A percentile compares a stretch with the other conserved stretches of the same genome.
These are phyloP conservation scores for Notospermus geniculatus DNA, from an alignment of 1,140 invertebrate species.

Conservation along the genomic window DNA sequence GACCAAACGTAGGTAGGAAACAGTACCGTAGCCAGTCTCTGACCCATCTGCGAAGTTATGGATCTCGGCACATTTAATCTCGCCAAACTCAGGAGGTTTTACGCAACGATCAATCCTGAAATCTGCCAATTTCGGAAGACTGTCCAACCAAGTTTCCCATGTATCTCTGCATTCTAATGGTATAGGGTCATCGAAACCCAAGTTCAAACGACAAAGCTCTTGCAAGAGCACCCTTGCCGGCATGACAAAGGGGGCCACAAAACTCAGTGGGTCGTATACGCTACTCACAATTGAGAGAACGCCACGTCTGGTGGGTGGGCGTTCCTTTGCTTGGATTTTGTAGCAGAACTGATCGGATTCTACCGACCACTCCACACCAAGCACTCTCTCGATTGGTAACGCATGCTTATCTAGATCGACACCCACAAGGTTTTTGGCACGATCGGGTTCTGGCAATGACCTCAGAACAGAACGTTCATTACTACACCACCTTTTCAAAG, in stretches of 20 bases:
- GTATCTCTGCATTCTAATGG: neutral
- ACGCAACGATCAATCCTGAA: constrained; percentile 17
- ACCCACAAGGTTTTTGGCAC: too few relatives aligned
- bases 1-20: constrained; percentile 1
- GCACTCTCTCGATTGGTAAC: too few relatives aligned
- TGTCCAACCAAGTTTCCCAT: constrained; percentile 16
- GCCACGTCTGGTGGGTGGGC: neutral
- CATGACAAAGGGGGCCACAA: too few relatives aligned
- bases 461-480: constrained; percentile 12
- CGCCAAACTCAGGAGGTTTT: constrained; percentile 10
- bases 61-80: constrained; percentile 6
- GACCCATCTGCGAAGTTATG: constrained; percentile 20
- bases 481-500: constrained; percentile 14
- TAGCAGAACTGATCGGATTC: too few relatives aligned
- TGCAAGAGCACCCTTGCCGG: constrained; percentile 20
- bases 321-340: too few relatives aligned
- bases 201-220: constrained; percentile 11
- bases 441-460: constrained; percentile 12
- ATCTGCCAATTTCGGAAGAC: constrained; percentile 7
- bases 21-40: constrained; percentile 14
- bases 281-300: constrained; percentile 9
- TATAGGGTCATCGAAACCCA: constrained; percentile 23
- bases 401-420: too few relatives aligned
- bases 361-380: too few relatives aligned
- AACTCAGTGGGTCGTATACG: too few relatives aligned